Evolutionary conservation across 2,113 vertebrate species (phyloP).

Genomic region (Strix aluco): DNA sequence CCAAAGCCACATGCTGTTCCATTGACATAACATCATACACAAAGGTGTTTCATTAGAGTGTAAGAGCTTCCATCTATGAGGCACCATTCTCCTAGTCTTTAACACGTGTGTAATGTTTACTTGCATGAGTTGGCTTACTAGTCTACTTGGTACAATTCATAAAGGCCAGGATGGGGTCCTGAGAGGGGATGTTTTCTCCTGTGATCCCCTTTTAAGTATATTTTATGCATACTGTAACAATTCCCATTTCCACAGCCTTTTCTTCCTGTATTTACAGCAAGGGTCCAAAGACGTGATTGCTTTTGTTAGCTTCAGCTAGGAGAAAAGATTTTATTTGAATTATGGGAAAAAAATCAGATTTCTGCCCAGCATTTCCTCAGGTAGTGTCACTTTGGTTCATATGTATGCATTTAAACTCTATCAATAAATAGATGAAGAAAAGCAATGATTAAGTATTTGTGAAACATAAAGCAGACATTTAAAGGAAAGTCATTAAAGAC

Average conservation of each 20-base stretch:
- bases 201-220: not conserved
- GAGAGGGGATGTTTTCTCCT: not conserved
- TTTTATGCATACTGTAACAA: not conserved
- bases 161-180: not conserved
- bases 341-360: not conserved
- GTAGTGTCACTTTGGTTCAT: not conserved
- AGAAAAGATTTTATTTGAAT: not conserved
- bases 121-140: not conserved
- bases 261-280: not conserved
- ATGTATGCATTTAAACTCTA: not conserved
- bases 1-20: slow-evolving; percentile 62
- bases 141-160: not conserved
- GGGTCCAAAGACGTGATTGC: not conserved
- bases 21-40: slow-evolving; percentile 50
- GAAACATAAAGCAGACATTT: slow-evolving; percentile 64
- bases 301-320: not conserved
- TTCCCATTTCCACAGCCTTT: not conserved
- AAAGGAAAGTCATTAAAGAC: slow-evolving; percentile 54
- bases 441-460: slow-evolving; percentile 57
- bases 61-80: slow-evolving; percentile 48
- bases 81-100: slow-evolving; percentile 10
- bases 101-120: not conserved
- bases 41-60: slow-evolving; percentile 67
- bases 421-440: slow-evolving; percentile 52
- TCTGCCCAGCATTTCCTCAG: not conserved